Conservation (phyloP, 1,140 invertebrate genomes). For the Metaphire vulgaris region DNA sequence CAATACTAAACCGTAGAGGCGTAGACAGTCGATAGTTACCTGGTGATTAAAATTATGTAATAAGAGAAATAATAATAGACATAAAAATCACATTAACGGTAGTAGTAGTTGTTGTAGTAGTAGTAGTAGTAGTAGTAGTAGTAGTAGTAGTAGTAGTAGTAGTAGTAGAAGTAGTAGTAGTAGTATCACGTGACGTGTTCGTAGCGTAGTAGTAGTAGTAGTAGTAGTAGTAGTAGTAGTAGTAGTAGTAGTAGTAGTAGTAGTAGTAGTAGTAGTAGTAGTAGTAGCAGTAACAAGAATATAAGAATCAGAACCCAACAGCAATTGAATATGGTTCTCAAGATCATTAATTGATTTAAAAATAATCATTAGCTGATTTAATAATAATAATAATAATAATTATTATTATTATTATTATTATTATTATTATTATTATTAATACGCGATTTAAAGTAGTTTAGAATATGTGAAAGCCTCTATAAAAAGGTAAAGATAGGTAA, state of each 20-base stretch:
- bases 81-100: too few relatives aligned
- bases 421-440: slow-evolving; percentile 4
- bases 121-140: slow-evolving; percentile 16
- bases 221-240: slow-evolving; percentile 25
- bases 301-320: background rate
- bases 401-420: background rate
- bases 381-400: too few relatives aligned
- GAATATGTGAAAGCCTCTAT: too few relatives aligned
- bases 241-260: slow-evolving; percentile 26
- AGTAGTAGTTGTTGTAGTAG: slow-evolving; percentile 7
- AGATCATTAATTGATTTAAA: background rate
- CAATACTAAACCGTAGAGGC: too few relatives aligned
- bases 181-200: slow-evolving; percentile 17
- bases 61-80: too few relatives aligned
- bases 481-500: too few relatives aligned
- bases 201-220: slow-evolving; percentile 27
- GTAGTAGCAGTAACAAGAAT: slow-evolving; percentile 6
- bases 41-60: too few relatives aligned
- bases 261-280: slow-evolving; percentile 16
- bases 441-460: too few relatives aligned
- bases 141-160: slow-evolving; percentile 22
- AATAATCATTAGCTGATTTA: background rate
- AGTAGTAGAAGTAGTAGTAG: slow-evolving; percentile 25
- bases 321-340: background rate
- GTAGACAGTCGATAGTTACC: too few relatives aligned